Percentiles rank a stretch among this genome's conserved stretches.
phyloP scores from a whole-genome alignment of 2,113 vertebrate genomes.

The Anas platyrhynchos region DNA sequence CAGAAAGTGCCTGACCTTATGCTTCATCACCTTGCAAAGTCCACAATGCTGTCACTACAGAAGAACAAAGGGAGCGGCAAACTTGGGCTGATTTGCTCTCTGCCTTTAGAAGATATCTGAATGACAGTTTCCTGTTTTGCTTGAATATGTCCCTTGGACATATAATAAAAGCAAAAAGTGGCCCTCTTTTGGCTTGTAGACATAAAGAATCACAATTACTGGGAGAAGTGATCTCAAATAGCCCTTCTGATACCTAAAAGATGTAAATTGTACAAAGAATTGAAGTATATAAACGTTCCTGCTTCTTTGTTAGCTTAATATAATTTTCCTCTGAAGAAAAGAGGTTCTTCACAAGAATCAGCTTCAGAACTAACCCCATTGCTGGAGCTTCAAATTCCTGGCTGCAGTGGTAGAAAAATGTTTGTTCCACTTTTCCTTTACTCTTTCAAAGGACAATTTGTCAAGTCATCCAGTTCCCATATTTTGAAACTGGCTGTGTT shows the following conservation, averaged over 20 bases:
- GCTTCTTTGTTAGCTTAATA: background rate
- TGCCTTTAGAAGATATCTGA: background rate
- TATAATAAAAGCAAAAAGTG: background rate
- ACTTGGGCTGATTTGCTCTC: background rate
- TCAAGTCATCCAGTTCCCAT: background rate
- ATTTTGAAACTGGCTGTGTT: background rate
- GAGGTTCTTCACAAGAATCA: constrained; percentile 13
- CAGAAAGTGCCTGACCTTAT: background rate
- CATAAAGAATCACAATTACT: background rate
- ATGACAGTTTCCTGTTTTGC: background rate
- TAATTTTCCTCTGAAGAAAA: background rate
- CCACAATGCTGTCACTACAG: background rate
- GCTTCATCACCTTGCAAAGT: background rate
- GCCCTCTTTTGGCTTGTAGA: background rate
- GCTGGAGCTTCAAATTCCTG: background rate
- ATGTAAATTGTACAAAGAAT: background rate
- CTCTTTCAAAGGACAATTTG: background rate
- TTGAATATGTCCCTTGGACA: background rate
- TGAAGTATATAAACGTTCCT: background rate
- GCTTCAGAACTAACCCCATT: background rate
- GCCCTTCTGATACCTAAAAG: background rate
- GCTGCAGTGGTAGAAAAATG: constrained; percentile 4
- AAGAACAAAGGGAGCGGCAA: background rate
- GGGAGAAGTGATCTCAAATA: background rate
- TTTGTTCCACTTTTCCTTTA: constrained; percentile 12